Conservation (phyloP, 2,888 invertebrate species). For the Adineta ricciae region DNA sequence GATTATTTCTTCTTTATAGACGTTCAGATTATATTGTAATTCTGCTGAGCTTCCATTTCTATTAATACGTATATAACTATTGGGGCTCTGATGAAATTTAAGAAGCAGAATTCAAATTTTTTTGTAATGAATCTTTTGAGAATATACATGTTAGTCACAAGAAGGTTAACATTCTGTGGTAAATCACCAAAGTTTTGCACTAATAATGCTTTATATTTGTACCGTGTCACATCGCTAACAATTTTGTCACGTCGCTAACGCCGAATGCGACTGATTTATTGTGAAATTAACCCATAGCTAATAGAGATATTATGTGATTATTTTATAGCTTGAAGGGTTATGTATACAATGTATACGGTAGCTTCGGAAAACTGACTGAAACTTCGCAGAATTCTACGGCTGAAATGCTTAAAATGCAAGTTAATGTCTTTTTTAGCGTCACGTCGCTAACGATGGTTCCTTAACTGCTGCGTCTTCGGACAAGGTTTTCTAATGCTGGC, state of each 20-base stretch:
- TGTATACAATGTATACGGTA: no score
- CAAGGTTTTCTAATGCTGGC: background rate
- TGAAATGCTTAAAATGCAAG: background rate
- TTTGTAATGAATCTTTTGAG: no score
- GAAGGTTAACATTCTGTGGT: background rate
- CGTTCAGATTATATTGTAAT: no score
- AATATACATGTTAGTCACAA: background rate
- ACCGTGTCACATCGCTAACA: background rate
- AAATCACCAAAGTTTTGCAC: background rate
- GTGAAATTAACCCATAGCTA: background rate
- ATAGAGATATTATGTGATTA: background rate
- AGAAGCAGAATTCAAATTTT: no score
- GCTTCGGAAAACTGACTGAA: no score
- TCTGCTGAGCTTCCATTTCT: no score
- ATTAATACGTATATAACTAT: no score
- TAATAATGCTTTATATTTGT: background rate
- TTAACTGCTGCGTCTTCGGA: background rate
- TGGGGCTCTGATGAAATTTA: no score
- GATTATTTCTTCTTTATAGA: no score
- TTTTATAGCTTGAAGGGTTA: background rate
- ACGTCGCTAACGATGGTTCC: background rate
- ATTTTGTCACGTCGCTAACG: no score
- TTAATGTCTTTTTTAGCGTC: background rate
- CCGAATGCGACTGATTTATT: background rate
- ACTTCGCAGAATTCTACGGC: background rate